A percentile compares a stretch with the other conserved stretches of the same genome.
Evolutionary conservation across 2,113 vertebrate genomes (phyloP).

Genomic region (Pomatorhinus ruficollis): DNA sequence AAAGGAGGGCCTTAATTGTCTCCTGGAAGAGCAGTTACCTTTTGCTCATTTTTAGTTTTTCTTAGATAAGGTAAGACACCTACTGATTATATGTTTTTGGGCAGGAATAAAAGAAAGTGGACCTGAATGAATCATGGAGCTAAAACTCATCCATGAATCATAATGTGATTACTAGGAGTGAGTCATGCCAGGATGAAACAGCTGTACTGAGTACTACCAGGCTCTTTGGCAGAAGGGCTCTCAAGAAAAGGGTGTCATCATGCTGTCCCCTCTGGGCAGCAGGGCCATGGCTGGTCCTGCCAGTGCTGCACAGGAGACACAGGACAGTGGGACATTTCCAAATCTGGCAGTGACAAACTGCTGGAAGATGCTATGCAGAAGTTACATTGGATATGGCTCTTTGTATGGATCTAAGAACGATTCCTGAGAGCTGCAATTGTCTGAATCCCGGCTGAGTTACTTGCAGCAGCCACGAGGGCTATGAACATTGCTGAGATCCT

Average conservation of each 20-base stretch:
- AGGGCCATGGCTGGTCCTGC: not conserved
- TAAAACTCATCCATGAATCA: conserved; percentile 38
- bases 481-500: not conserved
- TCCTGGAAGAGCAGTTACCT: not conserved
- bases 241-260: accelerated
- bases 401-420: not conserved
- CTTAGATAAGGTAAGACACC: not conserved
- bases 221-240: not conserved
- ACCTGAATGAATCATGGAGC: conserved; percentile 34
- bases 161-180: not conserved
- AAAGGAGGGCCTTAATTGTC: not conserved
- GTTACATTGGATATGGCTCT: not conserved
- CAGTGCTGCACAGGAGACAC: not conserved
- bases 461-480: not conserved
- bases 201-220: not conserved
- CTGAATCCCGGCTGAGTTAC: not conserved
- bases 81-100: not conserved
- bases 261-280: not conserved
- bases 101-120: not conserved
- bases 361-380: not conserved
- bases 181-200: conserved; percentile 26
- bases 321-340: not conserved
- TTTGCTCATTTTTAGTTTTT: not conserved
- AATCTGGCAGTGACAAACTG: not conserved
- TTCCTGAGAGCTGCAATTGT: not conserved